Evolutionary conservation across 2,113 vertebrate species (phyloP), one percentile per base, ranked within the genome.

Genomic region (Cygnus buccinator): DNA sequence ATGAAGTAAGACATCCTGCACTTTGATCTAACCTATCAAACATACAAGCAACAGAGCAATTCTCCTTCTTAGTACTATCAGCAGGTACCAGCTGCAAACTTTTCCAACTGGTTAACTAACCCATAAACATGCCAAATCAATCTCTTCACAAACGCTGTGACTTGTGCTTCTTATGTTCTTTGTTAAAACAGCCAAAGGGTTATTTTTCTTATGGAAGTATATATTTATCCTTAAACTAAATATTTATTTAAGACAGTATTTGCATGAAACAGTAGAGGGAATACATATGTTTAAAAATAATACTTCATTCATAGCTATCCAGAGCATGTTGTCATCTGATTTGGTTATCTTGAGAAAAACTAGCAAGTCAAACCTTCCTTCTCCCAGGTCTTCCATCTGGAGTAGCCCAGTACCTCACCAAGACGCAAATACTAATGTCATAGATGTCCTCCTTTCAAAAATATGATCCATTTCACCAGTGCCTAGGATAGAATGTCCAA

Each of bases 261-360:
- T 74, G 6, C 43, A 65, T 58, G 33, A 58, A 25, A 46, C 50
- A 41, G 21, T 54, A 67, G 6, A 65, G 31, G n/a, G 23, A 67
- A 87, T 61, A 86, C 31, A 20, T 46, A 50, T 41, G 16, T 65
- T 79, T 89, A 46, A 76, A 76, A 80, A 22, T 35, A 72, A 13
- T 35, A 76, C 25, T 55, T 90, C 7, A 41, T 80, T 82, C 50
- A n/a, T 5, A 46, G 44, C 72, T 41, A 44, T 10, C 35, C 31
- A 50, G 54, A 55, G 2, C 20, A 78, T 0, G 0, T 6, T 50
- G 13, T 54, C 52, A 76, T 33, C 46, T 57, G 37, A 59, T 89
- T 87, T 65, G 43, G 37, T 84, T 55, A n/a, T 81, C 14, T 74
- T 19, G 8, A 50, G 20, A 67, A 91, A 74, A 93, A 57, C 4